Evolutionary conservation across 2,888 invertebrate genomes (phyloP).

Genomic region (Apantesis nais): DNA sequence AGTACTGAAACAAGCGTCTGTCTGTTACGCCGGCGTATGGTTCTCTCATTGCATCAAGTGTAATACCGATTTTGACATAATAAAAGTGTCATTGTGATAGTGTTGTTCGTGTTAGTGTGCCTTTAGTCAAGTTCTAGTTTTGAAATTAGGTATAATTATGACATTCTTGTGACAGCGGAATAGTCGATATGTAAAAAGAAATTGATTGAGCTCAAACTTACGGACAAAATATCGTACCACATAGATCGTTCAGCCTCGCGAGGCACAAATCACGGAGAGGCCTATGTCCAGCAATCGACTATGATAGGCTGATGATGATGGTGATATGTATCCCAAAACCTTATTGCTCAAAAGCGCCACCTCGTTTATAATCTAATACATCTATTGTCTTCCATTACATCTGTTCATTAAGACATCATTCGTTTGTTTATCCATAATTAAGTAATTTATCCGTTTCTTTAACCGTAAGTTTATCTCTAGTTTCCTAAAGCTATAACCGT

Average conservation of each 20-base stretch:
- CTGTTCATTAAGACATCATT: background rate
- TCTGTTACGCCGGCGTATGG: conserved; percentile 18
- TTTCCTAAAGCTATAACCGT: too few relatives aligned
- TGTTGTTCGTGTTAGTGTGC: conserved; percentile 5
- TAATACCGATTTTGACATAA: conserved; percentile 18
- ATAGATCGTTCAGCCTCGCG: too few relatives aligned
- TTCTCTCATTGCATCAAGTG: conserved; percentile 19
- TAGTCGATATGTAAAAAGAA: background rate
- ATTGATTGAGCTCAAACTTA: background rate
- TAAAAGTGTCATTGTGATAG: conserved; percentile 15
- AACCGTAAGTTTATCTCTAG: too few relatives aligned
- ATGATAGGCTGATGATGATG: too few relatives aligned
- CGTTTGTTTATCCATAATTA: conserved; percentile 6
- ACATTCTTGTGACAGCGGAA: conserved; percentile 1
- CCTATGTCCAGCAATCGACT: too few relatives aligned
- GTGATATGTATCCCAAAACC: too few relatives aligned
- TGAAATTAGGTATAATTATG: conserved; percentile 8
- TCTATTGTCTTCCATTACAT: background rate
- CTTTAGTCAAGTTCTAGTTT: conserved; percentile 12
- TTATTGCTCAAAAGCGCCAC: too few relatives aligned
- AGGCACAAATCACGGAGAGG: too few relatives aligned
- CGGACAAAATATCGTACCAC: too few relatives aligned
- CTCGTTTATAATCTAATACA: too few relatives aligned
- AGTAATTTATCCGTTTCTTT: too few relatives aligned
- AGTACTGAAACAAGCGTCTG: conserved; percentile 19